Base-by-base conservation (phyloP, 1,140 invertebrate genomes). In the Lepidostoma basale region DNA sequence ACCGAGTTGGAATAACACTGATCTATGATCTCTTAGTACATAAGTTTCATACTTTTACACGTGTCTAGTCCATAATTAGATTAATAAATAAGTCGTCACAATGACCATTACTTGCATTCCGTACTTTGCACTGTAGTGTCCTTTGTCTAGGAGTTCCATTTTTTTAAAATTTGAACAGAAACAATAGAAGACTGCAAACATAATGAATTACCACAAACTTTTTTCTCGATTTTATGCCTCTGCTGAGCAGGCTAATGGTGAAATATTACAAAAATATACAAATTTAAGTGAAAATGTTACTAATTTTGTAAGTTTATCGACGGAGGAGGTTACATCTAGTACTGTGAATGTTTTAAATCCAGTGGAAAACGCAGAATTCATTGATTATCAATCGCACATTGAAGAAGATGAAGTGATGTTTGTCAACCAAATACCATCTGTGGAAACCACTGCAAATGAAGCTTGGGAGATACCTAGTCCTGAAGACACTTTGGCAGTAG, bases 121-220 rank as follows among this genome's bases (percentile, higher is more conserved):
- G 52, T 42, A 49, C 63, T 28, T 66, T 16, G 33, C 20, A 49
- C n/a, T 40, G 22, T n/a, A 42, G 40, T 60, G 8, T 12, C 16
- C 16, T n/a, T 12, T 22, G 9, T 56, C 8, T 18, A 14, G n/a
- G 16, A 33, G 16, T 60, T 40, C 39, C 16, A 62, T 30, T 30
- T 47, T 30, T 30, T 47, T 45, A 6, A 62, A 47, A 62, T 33
- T 62, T 12, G n/a, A 16, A 44, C 14, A 44, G 30, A 33, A 47
- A 23, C 25, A 42, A 49, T 26, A n/a, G 18, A 8, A 9, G 23
- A 42, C 8, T 14, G n/a, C 52, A 0, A 42, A 25, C 26, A 67
- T 18, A 12, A 73, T 73, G 71, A 73, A 73, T 47, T 73, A 73
- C 42, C 71, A 73, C 54, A 73, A 69, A 39, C 44, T 73, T 8